Percentiles rank a stretch among this genome's conserved stretches.
phyloP scores from a whole-genome alignment of 2,797 vertebrate species.

The Tadarida brasiliensis region DNA sequence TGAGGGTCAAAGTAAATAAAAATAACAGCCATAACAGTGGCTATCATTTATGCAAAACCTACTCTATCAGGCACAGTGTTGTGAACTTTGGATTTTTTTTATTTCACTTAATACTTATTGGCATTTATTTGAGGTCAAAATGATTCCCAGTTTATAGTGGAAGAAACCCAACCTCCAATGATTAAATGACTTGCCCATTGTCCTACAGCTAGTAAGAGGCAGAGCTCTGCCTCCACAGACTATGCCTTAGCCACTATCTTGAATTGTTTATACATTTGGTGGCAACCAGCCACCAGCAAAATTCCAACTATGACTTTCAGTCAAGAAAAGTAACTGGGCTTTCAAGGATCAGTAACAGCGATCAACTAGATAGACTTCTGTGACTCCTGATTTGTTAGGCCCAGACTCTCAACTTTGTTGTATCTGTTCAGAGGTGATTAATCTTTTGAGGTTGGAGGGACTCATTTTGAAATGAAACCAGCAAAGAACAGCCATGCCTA shows the following conservation, averaged over 20 bases:
- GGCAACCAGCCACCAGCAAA: not conserved
- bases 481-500: not conserved
- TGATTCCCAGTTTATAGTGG: not conserved
- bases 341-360: not conserved
- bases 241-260: not conserved
- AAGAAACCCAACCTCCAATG: not conserved
- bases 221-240: not conserved
- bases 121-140: conserved; percentile 36
- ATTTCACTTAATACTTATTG: not conserved
- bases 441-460: not conserved
- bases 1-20: conserved; percentile 17
- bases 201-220: not conserved
- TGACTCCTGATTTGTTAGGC: not conserved
- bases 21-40: not conserved
- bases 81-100: not conserved
- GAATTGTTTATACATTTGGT: not conserved
- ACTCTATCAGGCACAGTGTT: not conserved
- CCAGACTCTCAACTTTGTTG: not conserved
- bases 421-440: not conserved
- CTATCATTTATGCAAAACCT: not conserved
- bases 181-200: not conserved
- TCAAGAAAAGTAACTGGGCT: not conserved
- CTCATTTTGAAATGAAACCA: not conserved
- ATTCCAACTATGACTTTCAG: not conserved
- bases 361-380: not conserved